A percentile compares a stretch with the other conserved stretches of the same genome.
These are phyloP conservation scores for Elysia chlorotica DNA, from an alignment of 1,140 invertebrate species.

Conservation along the genomic window DNA sequence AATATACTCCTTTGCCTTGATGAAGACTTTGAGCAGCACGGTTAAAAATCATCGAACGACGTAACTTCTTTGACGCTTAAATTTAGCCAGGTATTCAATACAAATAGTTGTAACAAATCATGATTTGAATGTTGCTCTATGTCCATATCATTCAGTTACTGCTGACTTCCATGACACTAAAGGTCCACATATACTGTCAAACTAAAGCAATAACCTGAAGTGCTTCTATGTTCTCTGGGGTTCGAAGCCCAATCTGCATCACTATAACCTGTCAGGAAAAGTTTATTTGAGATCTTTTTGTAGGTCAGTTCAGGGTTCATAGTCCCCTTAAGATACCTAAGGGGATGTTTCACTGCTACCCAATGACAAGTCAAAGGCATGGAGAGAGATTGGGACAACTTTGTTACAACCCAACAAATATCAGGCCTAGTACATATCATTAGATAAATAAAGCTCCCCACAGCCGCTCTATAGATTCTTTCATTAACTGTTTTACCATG, in stretches of 20 bases:
- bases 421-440: slow-evolving; percentile 26
- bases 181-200: background rate
- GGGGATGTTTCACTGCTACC: slow-evolving; percentile 23
- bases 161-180: slow-evolving; percentile 50
- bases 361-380: slow-evolving; percentile 1
- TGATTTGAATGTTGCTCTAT: background rate
- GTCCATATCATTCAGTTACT: slow-evolving; percentile 16
- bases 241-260: slow-evolving; percentile 22
- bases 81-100: too few species aligned
- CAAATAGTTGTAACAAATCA: too few species aligned
- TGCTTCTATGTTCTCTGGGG: slow-evolving; percentile 13
- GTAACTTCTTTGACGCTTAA: too few species aligned
- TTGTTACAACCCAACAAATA: slow-evolving; percentile 18
- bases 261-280: slow-evolving; percentile 16
- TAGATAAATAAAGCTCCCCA: slow-evolving; percentile 29
- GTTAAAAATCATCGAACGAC: too few species aligned
- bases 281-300: slow-evolving; percentile 21
- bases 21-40: too few species aligned
- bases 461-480: slow-evolving; percentile 15
- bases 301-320: slow-evolving; percentile 17
- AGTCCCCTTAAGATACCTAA: slow-evolving; percentile 26
- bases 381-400: slow-evolving; percentile 25
- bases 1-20: too few species aligned
- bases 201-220: slow-evolving; percentile 15
- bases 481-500: slow-evolving; percentile 10